Percentiles rank a stretch among this genome's conserved stretches.
Conservation (phyloP, 2,113 vertebrate species). For the Scopus umbretta region DNA sequence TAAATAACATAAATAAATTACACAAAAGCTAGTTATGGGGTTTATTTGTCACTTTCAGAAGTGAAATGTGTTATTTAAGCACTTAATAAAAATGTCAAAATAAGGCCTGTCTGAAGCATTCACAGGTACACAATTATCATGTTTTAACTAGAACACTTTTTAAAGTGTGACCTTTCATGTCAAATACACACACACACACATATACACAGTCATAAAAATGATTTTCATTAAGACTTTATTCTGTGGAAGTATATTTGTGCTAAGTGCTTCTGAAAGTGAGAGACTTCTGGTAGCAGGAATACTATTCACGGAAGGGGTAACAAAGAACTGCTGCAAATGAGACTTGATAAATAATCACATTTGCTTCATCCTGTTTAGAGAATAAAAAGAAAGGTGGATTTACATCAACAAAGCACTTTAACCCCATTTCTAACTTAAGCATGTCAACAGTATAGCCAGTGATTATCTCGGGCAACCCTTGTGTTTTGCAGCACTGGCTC, state of each 20-base stretch:
- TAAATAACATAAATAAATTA: too few species aligned
- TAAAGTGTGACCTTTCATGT: neutral
- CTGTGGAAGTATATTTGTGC: neutral
- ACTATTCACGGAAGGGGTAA: neutral
- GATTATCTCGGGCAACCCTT: neutral
- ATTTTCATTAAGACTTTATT: neutral
- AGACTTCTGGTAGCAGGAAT: neutral
- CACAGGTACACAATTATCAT: neutral
- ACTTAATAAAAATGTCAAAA: neutral
- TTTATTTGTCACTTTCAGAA: neutral
- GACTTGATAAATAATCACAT: neutral
- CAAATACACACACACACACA: neutral
- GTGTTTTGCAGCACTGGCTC: neutral
- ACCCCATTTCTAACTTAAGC: neutral
- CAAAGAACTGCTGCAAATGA: neutral
- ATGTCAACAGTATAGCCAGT: neutral
- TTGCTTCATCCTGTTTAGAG: neutral
- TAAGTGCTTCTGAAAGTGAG: constrained; percentile 3
- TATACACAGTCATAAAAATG: neutral
- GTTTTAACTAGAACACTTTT: neutral
- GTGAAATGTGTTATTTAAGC: neutral
- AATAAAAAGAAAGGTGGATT: neutral
- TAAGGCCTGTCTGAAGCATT: neutral
- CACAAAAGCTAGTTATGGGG: too few species aligned
- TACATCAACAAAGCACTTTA: neutral